Conservation (phyloP, 2,888 invertebrate species). For the Catocala nupta region DNA sequence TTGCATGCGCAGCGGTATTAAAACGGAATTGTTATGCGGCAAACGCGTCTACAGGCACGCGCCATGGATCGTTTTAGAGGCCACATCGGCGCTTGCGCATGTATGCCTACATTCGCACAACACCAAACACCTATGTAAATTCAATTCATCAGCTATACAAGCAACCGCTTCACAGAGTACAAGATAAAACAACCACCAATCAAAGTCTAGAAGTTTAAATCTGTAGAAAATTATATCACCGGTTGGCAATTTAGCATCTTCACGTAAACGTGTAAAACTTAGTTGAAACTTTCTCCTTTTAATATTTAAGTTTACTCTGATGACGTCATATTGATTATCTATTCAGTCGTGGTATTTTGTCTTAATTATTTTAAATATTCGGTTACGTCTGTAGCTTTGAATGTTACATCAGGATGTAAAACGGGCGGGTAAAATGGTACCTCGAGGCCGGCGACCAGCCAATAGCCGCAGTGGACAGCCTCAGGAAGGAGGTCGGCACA, state of each 20-base stretch:
- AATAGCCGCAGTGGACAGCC: conserved; percentile 43
- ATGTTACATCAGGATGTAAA: conserved; percentile 44
- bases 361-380: conserved; percentile 40
- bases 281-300: conserved; percentile 27
- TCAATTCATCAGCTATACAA: conserved; percentile 39
- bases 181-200: conserved; percentile 12
- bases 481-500: conserved; percentile 52
- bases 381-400: conserved; percentile 31
- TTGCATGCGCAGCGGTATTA: conserved; percentile 54
- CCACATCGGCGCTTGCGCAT: conserved; percentile 56
- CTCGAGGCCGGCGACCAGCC: conserved; percentile 44
- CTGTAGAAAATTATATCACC: conserved; percentile 1
- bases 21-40: conserved; percentile 72
- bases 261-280: conserved; percentile 1
- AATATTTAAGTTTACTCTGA: conserved; percentile 21
- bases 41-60: conserved; percentile 72
- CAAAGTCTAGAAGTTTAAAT: background rate
- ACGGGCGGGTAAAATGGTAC: conserved; percentile 31
- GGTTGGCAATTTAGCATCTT: conserved; percentile 2
- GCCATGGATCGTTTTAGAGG: conserved; percentile 65
- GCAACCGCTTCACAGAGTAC: conserved; percentile 15
- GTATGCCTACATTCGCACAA: conserved; percentile 52
- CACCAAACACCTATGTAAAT: conserved; percentile 51
- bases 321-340: conserved; percentile 38
- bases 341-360: conserved; percentile 35